A percentile compares a stretch with the other conserved stretches of the same genome.
Evolutionary conservation across 2,113 vertebrate genomes (phyloP).

Genomic region (Macrotis lagotis): DNA sequence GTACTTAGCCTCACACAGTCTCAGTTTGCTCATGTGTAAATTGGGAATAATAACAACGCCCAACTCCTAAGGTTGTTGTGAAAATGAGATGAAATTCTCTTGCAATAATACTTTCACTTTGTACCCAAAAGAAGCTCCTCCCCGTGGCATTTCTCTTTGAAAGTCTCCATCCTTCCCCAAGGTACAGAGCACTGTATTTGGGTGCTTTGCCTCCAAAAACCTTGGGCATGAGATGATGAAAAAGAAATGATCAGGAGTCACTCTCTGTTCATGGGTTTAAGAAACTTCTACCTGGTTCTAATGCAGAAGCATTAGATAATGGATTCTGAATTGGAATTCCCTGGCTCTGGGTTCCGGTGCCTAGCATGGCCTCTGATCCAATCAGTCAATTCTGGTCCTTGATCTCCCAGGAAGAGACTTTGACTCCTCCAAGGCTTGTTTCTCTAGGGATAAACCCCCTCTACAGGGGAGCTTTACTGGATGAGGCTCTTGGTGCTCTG

Average conservation of each 20-base stretch:
- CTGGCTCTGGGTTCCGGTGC: not conserved
- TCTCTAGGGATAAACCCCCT: not conserved
- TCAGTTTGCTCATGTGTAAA: not conserved
- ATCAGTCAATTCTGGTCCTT: not conserved
- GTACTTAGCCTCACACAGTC: not conserved
- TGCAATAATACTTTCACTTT: not conserved
- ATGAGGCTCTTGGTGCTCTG: not conserved
- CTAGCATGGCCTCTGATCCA: not conserved
- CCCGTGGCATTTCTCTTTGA: not conserved
- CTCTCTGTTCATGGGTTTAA: not conserved
- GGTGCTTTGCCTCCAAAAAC: not conserved
- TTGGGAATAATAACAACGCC: not conserved
- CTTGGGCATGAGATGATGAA: not conserved
- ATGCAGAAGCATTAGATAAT: not conserved
- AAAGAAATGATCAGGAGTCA: conserved; percentile 9
- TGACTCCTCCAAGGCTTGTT: no score
- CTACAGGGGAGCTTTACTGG: not conserved
- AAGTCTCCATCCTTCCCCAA: not conserved
- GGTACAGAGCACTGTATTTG: not conserved
- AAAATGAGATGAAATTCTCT: not conserved
- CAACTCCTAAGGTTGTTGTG: not conserved
- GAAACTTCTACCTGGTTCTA: conserved; percentile 22
- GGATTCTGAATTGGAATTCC: not conserved
- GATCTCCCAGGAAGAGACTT: no score
- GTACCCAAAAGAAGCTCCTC: not conserved